These are phyloP conservation scores for Lagopus muta DNA, from an alignment of 2,113 vertebrate species.

Conservation along the genomic window DNA sequence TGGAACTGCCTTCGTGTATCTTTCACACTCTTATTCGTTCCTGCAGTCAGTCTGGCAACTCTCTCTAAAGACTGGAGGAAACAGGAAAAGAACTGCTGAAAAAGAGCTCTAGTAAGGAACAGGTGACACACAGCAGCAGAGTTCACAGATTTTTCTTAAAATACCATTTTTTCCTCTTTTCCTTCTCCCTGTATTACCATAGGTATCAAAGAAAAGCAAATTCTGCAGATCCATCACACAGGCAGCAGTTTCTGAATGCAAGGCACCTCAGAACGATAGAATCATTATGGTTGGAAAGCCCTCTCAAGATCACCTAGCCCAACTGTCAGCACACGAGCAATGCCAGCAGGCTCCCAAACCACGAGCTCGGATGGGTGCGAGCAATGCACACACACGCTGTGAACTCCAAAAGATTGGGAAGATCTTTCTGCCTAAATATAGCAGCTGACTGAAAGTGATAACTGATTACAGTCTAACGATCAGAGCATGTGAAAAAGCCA, in stretches of 20 bases:
- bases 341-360: not conserved
- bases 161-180: not conserved
- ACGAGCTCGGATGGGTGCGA: rapidly evolving
- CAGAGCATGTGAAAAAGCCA: constrained; percentile 4
- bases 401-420: not conserved
- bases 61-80: not conserved
- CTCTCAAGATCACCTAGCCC: too few species aligned
- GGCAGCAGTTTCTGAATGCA: not conserved
- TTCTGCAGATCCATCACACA: not conserved
- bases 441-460: constrained; percentile 43
- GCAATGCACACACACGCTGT: not conserved
- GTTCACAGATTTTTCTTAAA: not conserved
- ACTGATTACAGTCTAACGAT: constrained; percentile 36
- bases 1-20: not conserved
- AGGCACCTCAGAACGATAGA: not conserved
- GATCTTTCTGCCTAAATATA: constrained; percentile 23
- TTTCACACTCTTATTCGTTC: not conserved
- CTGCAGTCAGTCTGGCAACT: not conserved
- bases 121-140: rapidly evolving
- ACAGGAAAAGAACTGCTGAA: not conserved
- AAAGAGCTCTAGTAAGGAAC: not conserved
- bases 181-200: not conserved
- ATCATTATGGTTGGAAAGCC: too few species aligned
- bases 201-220: not conserved
- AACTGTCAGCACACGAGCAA: not conserved